Evolutionary conservation across 1,140 invertebrate species (phyloP).

Genomic region (Panagrolaimus sp.): DNA sequence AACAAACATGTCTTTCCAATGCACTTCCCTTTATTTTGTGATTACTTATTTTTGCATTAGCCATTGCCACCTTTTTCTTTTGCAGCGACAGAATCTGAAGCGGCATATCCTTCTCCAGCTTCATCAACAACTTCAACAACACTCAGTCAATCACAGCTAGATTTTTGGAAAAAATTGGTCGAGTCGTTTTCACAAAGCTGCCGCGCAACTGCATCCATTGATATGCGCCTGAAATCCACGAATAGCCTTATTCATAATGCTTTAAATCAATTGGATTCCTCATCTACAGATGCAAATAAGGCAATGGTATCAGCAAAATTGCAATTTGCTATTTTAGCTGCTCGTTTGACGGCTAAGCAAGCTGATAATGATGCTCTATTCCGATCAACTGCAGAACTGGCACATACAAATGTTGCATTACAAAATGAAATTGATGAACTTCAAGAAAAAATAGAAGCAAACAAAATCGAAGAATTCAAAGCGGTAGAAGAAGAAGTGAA

Average conservation of each 20-base stretch:
- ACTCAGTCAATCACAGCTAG: background rate
- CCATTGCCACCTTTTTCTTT: background rate
- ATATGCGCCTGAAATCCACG: background rate
- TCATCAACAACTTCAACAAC: too few species aligned
- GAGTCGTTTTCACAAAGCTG: background rate
- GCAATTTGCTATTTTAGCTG: constrained; percentile 20
- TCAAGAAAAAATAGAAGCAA: constrained; percentile 11
- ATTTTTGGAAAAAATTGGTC: background rate
- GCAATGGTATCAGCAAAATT: constrained; percentile 17
- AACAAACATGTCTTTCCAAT: too few species aligned
- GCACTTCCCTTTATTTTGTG: too few species aligned
- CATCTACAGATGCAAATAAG: background rate
- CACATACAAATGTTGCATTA: constrained; percentile 16
- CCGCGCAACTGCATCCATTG: background rate
- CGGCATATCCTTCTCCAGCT: background rate
- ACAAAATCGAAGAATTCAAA: background rate
- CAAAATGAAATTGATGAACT: constrained; percentile 18
- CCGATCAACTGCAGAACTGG: constrained; percentile 16
- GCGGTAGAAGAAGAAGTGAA: background rate
- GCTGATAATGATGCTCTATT: constrained; percentile 21
- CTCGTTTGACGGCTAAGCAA: constrained; percentile 18
- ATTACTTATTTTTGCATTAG: too few species aligned
- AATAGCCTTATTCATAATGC: constrained; percentile 7
- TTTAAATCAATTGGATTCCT: background rate
- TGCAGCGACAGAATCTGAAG: background rate